Base-by-base conservation (phyloP, 2,113 vertebrate genomes). In the Spheniscus mendiculus region DNA sequence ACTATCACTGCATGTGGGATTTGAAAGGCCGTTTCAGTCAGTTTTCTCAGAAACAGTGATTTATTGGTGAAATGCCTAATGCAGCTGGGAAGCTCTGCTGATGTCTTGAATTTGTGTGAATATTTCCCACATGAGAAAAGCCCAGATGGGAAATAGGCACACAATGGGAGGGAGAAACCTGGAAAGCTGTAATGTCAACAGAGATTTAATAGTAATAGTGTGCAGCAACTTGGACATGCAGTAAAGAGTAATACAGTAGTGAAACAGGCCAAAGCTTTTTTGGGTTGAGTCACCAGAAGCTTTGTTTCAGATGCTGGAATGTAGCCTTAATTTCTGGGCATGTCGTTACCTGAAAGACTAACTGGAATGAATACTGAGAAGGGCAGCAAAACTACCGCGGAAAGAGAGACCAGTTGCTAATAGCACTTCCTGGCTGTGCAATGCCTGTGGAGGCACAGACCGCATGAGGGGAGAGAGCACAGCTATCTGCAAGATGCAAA, bases 111-210 rank as follows among this genome's bases (percentile, higher is more conserved):
- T 95, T 96, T 86, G 96, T 83, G 94, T 77, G 94, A 96, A 85
- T 96, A 93, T 96, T 97, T 97, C 95, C 96, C 94, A 94, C 12
- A 38, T 91, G 95, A 95, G 94, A 58, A 95, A 96, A 97, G 56
- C 78, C 89, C 96, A 97, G 87, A 97, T 96, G 95, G 91, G 89
- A 96, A 96, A 97, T 80, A 96, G 87, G 91, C 96, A 91, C 84
- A 95, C 87, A 96, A 91, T 85, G 74, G 45, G 62, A 93, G 23
- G 73, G 89, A 96, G 89, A 97, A 97, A 96, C 93, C 89, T 97
- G 95, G 89, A 96, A 96, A 96, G 91, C 1, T 0, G 89, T 93
- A 95, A 95, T 56, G 91, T 94, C 96, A 96, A 90, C 87, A 95
- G 81, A 94, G 89, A 93, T 94, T 94, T 93, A 95, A 91, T n/a